Evolutionary conservation across 2,888 invertebrate species (phyloP), one percentile per base, ranked within the genome.

Genomic region (Drosophila pseudotakahashii): DNA sequence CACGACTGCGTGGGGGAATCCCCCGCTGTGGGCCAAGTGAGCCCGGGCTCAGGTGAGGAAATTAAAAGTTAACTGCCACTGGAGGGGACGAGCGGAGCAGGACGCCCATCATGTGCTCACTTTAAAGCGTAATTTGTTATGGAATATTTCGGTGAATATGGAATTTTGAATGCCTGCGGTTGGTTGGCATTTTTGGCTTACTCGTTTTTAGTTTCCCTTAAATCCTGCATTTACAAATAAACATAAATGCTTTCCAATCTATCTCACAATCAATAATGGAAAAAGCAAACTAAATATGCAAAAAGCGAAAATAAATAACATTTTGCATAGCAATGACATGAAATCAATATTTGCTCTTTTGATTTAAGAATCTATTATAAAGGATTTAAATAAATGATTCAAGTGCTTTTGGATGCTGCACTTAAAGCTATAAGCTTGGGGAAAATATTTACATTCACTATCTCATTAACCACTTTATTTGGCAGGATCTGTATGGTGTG

Each of bases 61-160:
- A 71, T 71, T 71, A 71, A 71, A 71, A 71, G 71, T 71, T 71
- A 71, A 71, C 71, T 55, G 64, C 72, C 64, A 57, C 50, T 52
- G 51, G 72, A 63, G 71, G 39, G 57, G 52, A 42, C 26, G 30
- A 37, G 52, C 52, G 10, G 45, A 11, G 45, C 50, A 39, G 32
- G 39, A 23, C 39, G 39, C 32, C 23, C 67, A 54, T 64, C 48
- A 34, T 39, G 32, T 55, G 68, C 44, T 54, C 47, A 53, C 54
- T 54, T 66, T 26, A 34, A 32, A 42, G 36, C 42, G 16, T 63
- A 60, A 42, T n/a, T 59, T 34, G 48, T 19, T 34, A 14, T 16
- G 16, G 36, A 48, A 16, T 16, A 30, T 16, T 37, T n/a, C 58
- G 13, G 23, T 10, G 58, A 34, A 60, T 60, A 14, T 7, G 30